A percentile compares a stretch with the other conserved stretches of the same genome.
Conservation (phyloP, 2,797 vertebrate species). For the Aulostomus chinensis region DNA sequence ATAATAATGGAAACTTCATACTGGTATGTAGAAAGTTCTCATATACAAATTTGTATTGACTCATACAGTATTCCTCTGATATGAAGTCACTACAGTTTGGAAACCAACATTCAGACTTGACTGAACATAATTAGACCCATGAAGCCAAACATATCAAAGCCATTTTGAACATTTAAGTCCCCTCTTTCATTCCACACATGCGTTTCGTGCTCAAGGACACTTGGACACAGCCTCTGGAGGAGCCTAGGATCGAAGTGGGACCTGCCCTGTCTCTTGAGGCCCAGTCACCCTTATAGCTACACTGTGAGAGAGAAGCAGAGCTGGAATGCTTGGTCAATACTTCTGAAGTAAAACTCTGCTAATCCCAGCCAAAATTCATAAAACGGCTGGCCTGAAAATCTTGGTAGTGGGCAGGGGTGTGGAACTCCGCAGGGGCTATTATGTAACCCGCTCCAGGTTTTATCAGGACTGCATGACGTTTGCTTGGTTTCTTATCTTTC, state of each 20-base stretch:
- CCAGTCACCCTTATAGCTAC: neutral
- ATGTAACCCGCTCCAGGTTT: conserved; percentile 50
- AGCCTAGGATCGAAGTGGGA: conserved; percentile 4
- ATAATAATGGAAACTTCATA: conserved; percentile 14
- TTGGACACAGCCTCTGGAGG: too few relatives aligned
- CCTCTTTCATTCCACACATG: too few relatives aligned
- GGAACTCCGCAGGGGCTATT: conserved; percentile 44
- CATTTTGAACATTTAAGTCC: too few relatives aligned
- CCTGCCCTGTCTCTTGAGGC: too few relatives aligned
- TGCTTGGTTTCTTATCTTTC: conserved; percentile 76
- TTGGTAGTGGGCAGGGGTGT: conserved; percentile 43
- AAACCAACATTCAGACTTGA: too few relatives aligned
- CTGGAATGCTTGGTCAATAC: conserved; percentile 38
- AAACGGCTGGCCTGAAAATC: conserved; percentile 48
- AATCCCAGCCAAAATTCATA: conserved; percentile 64
- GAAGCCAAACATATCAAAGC: too few relatives aligned
- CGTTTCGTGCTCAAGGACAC: too few relatives aligned
- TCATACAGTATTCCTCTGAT: too few relatives aligned
- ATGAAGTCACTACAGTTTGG: too few relatives aligned
- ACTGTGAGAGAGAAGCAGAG: conserved; percentile 16
- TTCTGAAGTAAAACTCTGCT: conserved; percentile 48
- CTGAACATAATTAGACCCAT: too few relatives aligned
- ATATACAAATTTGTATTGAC: too few relatives aligned
- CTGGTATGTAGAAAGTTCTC: too few relatives aligned
- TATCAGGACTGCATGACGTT: conserved; percentile 62